Base-by-base conservation (phyloP, 2,888 invertebrate species). In the Phyllotreta cruciferae region DNA sequence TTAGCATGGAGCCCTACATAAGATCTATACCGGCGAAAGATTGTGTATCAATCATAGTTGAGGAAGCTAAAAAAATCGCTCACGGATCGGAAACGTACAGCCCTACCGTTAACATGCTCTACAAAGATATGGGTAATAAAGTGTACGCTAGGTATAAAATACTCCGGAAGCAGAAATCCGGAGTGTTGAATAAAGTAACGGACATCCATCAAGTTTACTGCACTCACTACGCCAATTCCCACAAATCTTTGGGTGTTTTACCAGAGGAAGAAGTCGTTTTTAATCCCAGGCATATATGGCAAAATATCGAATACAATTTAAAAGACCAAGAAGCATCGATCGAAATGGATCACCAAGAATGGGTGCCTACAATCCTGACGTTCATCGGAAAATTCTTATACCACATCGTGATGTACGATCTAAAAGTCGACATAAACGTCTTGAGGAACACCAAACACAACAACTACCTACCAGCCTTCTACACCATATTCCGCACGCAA, bases 321-420 rank as follows among this genome's bases (percentile, higher is more conserved):
- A 73, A 71, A 57, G 9, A n/a, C 8, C 53, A 65, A 5, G 80
- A 80, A 3, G 72, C 79, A 0, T 78, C 79, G 2, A 71, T 80
- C 42, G 39, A 66, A 6, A 77, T 78, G 72, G 78, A 77, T 54
- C 79, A 89, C 68, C 82, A 83, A 8, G 78, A 82, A 0, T 94
- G 94, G 94, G 88, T 90, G 0, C 77, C 82, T 8, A 84, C 86
- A 63, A 85, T 90, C 50, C 78, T 88, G 7, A 79, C 82, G 54
- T 86, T 85, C 45, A 83, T 96, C 52, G 96, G 96, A 41, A 90
- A 90, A 74, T 93, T 95, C 79, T 83, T 97, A 0, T 95, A 93
- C 78, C 90, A 92, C 71, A 92, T 96, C 47, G 88, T 96, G 9
- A 86, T 95, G 76, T 88, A 91, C 58, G 93, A 95, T 77, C 83